Evolutionary conservation across 2,797 vertebrate genomes (phyloP), one percentile per base, ranked within the genome.

Genomic region (Notoglanidium macrostoma): DNA sequence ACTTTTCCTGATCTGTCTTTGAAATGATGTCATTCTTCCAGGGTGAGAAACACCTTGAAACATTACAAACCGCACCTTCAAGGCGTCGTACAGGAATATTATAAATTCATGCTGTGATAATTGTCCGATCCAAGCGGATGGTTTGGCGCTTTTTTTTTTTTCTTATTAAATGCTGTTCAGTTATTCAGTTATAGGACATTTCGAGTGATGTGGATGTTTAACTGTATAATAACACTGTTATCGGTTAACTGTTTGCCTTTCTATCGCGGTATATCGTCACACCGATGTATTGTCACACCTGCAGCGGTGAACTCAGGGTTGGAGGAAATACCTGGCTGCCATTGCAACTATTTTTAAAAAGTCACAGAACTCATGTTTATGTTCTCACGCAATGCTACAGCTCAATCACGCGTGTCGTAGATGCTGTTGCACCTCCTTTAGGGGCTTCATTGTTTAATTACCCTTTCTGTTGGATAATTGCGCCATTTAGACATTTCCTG

Each of bases 281-380:
- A 26, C 35, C 9, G 21, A 73, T 73, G 19, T 73, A 73, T 46
- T 5, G 19, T 26, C 46, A 77, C 54, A 61, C 19, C 54, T 80
- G 55, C 12, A 15, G 77, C 21, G 11, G 23, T 61, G 77, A 40
- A 61, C 77, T 80, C 77, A 80, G 77, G 77, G 77, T 80, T 40
- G 55, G 55, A 44, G 40, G 23, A 80, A 44, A 61, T 44, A 40
- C 21, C 55, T 40, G 40, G 19, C 77, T 79, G 77, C 19, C 77
- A 40, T 59, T 14, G 26, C 46, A 29, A 54, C 49, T 15, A 29
- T 29, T 78, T 78, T n/a, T 15, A 29, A 49, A 73, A 74, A 49
- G 17, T 29, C 44, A 74, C 46, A 11, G n/a, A 19, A 54, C 40
- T 35, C 19, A 14, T 8, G 21, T 80, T 78, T 35, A 5, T 57